Evolutionary conservation across 1,140 invertebrate genomes (phyloP), one percentile per base, ranked within the genome.

Genomic region (Archivesica marissinica): DNA sequence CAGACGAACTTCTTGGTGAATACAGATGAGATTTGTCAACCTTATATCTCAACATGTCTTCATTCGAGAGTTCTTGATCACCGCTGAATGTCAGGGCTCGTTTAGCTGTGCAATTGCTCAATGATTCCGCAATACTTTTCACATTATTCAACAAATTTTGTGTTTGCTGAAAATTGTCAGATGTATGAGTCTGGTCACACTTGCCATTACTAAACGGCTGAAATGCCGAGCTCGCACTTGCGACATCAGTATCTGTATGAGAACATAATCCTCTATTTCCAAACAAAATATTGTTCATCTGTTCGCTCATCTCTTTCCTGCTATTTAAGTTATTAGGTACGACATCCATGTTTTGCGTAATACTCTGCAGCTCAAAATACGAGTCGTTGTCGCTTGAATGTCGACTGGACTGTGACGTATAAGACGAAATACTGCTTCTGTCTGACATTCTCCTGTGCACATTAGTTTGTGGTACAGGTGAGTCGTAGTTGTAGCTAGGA

Each of bases 141-240:
- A 79, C 77, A 79, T 79, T 79, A 30, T 79, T 79, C 77, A 79
- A 44, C 28, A 79, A 47, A 54, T 79, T 79, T 30, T 79, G 77
- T 3, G 56, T 66, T 23, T 79, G 56, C 13, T 79, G 68, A 50
- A 72, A 72, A 33, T 72, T 44, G 28, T 72, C 68, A 7, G 68
- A 23, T 17, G 33, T 64, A 0, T 47, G 41, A 17, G 13, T 2
- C 4, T 38, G 44, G 35, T 72, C 76, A 47, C n/a, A 64, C 50
- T 78, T 78, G 61, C 56, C 7, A 44, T 44, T 44, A 23, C 44
- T 38, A 64, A 78, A 78, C 44, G 76, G 76, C 59, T 78, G 76
- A 44, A 78, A 78, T 41, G 76, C 76, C 17, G 76, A 78, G 13
- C 25, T 59, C 9, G 59, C 38, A 35, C 47, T 33, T 9, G 23